Conservation (phyloP, 2,888 invertebrate genomes). For the Cactoblastis cactorum region DNA sequence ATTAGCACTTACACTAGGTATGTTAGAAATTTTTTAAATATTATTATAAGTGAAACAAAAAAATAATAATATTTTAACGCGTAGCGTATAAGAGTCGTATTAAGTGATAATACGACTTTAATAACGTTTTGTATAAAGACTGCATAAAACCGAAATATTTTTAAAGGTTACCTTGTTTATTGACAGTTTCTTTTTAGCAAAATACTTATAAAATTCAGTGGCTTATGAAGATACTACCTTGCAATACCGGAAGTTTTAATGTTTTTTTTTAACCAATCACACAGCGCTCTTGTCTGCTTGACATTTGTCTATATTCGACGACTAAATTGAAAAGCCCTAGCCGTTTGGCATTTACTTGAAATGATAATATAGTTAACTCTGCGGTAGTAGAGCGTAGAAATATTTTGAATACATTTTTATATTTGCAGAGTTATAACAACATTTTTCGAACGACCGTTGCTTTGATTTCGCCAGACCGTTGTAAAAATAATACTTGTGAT, state of each 20-base stretch:
- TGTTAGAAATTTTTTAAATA: too few relatives aligned
- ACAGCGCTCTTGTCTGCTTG: constrained; percentile 18
- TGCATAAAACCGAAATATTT: too few relatives aligned
- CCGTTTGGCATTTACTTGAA: constrained; percentile 29
- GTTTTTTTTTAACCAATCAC: constrained; percentile 22
- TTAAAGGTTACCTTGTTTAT: too few relatives aligned
- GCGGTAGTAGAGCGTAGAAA: constrained; percentile 28
- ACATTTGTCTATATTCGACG: constrained; percentile 31
- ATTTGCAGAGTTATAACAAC: not conserved
- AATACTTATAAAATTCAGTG: too few relatives aligned
- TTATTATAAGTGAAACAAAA: too few relatives aligned
- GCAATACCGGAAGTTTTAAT: not conserved
- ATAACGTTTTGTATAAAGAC: too few relatives aligned
- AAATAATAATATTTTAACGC: too few relatives aligned
- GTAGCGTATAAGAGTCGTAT: too few relatives aligned
- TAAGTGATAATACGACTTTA: too few relatives aligned
- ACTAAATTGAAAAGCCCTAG: constrained; percentile 26
- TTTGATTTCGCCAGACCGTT: constrained; percentile 55
- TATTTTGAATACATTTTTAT: not conserved
- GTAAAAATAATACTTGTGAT: constrained; percentile 27
- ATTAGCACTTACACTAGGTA: too few relatives aligned
- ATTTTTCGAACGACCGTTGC: constrained; percentile 57
- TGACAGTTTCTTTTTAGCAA: too few relatives aligned
- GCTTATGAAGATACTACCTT: not conserved
- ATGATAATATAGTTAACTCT: constrained; percentile 15